Conservation (phyloP, 2,113 vertebrate genomes). For the Mobula birostris region DNA sequence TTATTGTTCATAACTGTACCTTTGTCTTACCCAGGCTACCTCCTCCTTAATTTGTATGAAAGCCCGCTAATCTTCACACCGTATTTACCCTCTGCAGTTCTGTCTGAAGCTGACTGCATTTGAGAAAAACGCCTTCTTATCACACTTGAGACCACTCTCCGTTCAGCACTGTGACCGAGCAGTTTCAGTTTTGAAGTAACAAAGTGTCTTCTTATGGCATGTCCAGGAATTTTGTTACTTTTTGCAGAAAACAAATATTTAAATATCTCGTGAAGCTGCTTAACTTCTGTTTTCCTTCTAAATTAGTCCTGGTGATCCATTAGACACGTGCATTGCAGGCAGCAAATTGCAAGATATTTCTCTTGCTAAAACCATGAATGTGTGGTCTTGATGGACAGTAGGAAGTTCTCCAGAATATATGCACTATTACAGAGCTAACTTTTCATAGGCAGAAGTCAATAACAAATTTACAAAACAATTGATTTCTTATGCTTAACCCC, state of each 20-base stretch:
- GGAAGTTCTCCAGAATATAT: background rate
- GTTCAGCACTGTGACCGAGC: background rate
- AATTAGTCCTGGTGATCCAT: background rate
- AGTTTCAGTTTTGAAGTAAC: background rate
- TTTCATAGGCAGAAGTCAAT: background rate
- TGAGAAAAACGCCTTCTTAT: background rate
- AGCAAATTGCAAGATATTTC: background rate
- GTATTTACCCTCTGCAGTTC: background rate
- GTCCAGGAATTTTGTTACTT: background rate
- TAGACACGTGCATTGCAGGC: background rate
- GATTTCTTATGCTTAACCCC: background rate
- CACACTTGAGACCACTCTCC: background rate
- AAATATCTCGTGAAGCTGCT: background rate
- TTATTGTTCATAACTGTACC: background rate
- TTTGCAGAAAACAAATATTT: background rate
- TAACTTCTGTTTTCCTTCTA: background rate
- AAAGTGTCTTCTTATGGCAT: background rate
- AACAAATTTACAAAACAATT: background rate
- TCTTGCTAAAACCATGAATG: background rate
- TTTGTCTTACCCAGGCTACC: background rate
- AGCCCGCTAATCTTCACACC: background rate
- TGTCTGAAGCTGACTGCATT: background rate
- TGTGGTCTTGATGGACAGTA: background rate
- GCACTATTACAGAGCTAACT: background rate
- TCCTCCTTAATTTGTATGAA: background rate